Evolutionary conservation across 2,113 vertebrate genomes (phyloP).

Genomic region (Forbesichthys papilliferus): DNA sequence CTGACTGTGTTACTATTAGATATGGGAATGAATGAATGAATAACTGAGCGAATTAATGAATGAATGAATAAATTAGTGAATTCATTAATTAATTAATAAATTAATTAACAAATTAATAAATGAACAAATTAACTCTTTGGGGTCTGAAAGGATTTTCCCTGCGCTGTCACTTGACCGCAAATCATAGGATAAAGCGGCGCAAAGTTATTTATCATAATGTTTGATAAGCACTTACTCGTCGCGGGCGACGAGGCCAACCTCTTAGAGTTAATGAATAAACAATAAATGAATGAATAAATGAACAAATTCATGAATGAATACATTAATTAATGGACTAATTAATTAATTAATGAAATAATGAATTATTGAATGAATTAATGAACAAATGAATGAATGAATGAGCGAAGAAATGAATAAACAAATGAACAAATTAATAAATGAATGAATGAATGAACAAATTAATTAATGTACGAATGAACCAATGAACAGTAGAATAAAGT

Average conservation of each 20-base stretch:
- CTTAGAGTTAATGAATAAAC: no score
- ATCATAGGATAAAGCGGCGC: no score
- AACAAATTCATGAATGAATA: background rate
- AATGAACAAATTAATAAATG: no score
- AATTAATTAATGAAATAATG: no score
- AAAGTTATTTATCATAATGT: no score
- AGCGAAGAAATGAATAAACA: conserved; percentile 10
- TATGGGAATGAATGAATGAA: background rate
- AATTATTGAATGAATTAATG: background rate
- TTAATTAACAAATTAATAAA: background rate
- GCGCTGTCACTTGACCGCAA: no score
- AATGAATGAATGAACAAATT: no score
- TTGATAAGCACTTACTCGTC: no score
- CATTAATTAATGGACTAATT: background rate
- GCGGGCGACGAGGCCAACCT: no score
- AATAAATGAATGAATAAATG: background rate
- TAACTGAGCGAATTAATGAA: background rate
- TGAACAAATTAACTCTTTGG: background rate
- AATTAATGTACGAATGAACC: background rate
- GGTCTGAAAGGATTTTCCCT: no score
- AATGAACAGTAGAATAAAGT: conserved; percentile 27
- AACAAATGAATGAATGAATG: background rate
- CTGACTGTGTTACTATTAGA: background rate
- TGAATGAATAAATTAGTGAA: background rate
- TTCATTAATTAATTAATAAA: no score